Percentiles rank a stretch among this genome's conserved stretches.
phyloP scores from a whole-genome alignment of 2,888 invertebrate genomes.

The Conchocele bisecta region DNA sequence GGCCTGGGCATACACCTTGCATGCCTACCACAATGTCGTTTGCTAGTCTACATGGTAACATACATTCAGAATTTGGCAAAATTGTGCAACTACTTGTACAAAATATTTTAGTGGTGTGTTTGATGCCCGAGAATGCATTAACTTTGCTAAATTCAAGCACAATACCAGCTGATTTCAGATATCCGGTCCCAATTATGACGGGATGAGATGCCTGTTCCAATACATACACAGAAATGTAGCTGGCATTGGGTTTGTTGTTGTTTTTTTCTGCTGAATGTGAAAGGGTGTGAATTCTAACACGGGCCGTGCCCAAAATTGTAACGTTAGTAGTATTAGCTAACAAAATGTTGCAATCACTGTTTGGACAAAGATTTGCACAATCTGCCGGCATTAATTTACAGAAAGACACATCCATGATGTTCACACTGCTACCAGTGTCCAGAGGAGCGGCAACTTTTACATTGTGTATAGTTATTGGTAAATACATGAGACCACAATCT shows the following conservation, averaged over 20 bases:
- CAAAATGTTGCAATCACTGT: no score
- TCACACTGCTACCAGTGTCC: background rate
- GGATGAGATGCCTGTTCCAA: background rate
- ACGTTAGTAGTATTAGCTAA: no score
- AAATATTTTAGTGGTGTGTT: no score
- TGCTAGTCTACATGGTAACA: background rate
- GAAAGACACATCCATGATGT: background rate
- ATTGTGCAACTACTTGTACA: background rate
- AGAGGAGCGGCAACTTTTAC: background rate
- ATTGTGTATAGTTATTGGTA: no score
- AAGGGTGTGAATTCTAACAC: no score
- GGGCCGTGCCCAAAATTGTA: no score
- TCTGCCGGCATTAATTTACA: no score
- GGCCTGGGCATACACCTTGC: background rate
- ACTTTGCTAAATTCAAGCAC: no score
- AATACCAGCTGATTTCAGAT: background rate
- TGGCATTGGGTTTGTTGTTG: no score
- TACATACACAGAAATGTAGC: background rate
- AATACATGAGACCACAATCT: no score
- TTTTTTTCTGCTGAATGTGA: background rate
- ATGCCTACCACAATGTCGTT: background rate
- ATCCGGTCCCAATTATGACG: background rate
- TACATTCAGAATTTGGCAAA: background rate
- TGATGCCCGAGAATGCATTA: no score
- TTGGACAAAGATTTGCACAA: no score